Percentiles rank a stretch among this genome's conserved stretches.
These are phyloP conservation scores for Toxotes jaculatrix DNA, from an alignment of 2,113 vertebrate genomes.

Conservation along the genomic window DNA sequence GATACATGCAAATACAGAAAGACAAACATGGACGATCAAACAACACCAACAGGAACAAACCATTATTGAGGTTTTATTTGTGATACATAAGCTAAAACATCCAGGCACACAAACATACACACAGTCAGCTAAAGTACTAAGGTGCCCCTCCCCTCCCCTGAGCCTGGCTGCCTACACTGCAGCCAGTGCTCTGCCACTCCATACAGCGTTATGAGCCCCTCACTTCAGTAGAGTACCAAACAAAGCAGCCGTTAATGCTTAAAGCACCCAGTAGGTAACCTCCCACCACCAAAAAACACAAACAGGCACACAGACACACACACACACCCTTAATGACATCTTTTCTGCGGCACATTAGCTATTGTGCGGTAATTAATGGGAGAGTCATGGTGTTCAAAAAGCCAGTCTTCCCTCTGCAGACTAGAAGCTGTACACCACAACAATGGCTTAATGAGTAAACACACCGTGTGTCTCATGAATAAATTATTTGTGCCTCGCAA, in stretches of 20 bases:
- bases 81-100: conserved; percentile 25
- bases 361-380: conserved; percentile 83
- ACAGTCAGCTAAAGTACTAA: not conserved
- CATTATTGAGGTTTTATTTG: conserved; percentile 24
- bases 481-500: conserved; percentile 78
- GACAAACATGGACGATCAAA: not conserved
- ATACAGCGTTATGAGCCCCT: conserved; percentile 23
- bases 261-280: conserved; percentile 58
- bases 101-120: not conserved
- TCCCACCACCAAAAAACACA: conserved; percentile 45
- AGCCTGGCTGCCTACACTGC: conserved; percentile 10
- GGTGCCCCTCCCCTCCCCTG: not conserved
- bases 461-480: conserved; percentile 77
- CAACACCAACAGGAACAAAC: not conserved
- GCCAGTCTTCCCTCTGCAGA: conserved; percentile 77
- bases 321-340: conserved; percentile 73
- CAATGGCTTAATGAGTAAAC: conserved; percentile 85
- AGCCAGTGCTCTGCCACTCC: conserved; percentile 22
- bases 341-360: conserved; percentile 81
- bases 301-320: conserved; percentile 13
- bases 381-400: conserved; percentile 76
- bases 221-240: conserved; percentile 54
- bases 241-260: conserved; percentile 60
- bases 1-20: not conserved
- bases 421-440: conserved; percentile 70